Evolutionary conservation across 2,888 invertebrate species (phyloP).

Genomic region (Torymus texanus): DNA sequence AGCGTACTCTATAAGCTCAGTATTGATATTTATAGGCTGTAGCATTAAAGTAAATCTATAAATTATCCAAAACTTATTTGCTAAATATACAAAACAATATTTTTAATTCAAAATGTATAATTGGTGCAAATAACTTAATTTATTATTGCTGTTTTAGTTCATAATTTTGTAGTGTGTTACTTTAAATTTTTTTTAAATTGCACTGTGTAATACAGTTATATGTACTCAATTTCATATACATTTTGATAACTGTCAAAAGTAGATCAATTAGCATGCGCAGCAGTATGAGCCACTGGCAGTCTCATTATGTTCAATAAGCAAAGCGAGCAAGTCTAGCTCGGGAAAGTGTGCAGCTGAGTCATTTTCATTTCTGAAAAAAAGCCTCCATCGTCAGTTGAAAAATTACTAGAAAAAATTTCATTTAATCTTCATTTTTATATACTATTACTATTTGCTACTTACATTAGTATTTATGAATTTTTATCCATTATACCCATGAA

Average conservation of each 20-base stretch:
- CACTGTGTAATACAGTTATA: slow-evolving; percentile 9
- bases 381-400: slow-evolving; percentile 62
- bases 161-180: no score
- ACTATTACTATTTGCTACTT: slow-evolving; percentile 58
- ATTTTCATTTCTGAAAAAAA: slow-evolving; percentile 64
- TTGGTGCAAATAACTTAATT: no score
- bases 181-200: neutral
- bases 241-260: neutral
- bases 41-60: neutral
- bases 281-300: slow-evolving; percentile 65
- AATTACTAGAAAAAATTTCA: slow-evolving; percentile 64
- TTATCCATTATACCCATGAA: slow-evolving; percentile 65
- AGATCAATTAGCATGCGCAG: slow-evolving; percentile 44
- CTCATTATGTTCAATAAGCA: slow-evolving; percentile 66
- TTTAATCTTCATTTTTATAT: slow-evolving; percentile 67
- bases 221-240: neutral
- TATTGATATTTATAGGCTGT: neutral
- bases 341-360: slow-evolving; percentile 69
- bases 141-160: no score
- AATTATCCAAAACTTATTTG: neutral
- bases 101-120: neutral
- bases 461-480: slow-evolving; percentile 69
- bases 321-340: slow-evolving; percentile 68
- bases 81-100: neutral
- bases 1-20: neutral